These are phyloP conservation scores for Manis pentadactyla DNA, from an alignment of 2,797 vertebrate genomes.

Conservation along the genomic window DNA sequence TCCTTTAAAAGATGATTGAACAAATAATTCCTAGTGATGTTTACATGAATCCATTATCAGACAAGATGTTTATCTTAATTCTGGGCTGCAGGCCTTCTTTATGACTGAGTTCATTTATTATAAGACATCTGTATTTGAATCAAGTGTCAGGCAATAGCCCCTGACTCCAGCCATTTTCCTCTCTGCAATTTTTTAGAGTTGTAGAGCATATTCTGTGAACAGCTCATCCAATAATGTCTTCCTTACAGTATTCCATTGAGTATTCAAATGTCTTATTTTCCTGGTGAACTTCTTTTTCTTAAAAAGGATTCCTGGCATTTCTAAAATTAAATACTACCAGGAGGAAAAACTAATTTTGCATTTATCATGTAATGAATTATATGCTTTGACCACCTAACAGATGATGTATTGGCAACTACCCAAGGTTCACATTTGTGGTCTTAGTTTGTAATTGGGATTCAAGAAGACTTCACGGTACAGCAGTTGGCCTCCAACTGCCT, in stretches of 20 bases:
- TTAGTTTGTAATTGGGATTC: background rate
- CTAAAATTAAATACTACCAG: background rate
- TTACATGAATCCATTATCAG: background rate
- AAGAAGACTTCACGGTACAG: background rate
- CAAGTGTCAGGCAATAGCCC: background rate
- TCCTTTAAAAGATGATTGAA: background rate
- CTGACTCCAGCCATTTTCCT: background rate
- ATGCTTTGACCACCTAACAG: background rate
- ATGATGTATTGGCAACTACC: background rate
- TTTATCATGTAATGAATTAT: background rate
- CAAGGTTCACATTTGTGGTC: background rate
- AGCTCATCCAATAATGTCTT: background rate
- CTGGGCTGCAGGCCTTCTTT: background rate
- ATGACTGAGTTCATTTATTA: background rate
- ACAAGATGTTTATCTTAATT: background rate
- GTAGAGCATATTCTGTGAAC: background rate
- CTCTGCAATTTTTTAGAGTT: background rate
- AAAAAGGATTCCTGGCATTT: background rate
- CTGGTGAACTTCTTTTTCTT: background rate
- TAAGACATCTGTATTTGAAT: background rate
- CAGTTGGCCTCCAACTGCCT: background rate
- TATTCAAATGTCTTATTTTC: background rate
- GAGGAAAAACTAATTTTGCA: background rate
- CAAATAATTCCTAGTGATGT: background rate
- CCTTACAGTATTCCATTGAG: background rate